These are phyloP conservation scores for Gnatocerus cornutus DNA, from an alignment of 2,888 invertebrate genomes.

Conservation along the genomic window DNA sequence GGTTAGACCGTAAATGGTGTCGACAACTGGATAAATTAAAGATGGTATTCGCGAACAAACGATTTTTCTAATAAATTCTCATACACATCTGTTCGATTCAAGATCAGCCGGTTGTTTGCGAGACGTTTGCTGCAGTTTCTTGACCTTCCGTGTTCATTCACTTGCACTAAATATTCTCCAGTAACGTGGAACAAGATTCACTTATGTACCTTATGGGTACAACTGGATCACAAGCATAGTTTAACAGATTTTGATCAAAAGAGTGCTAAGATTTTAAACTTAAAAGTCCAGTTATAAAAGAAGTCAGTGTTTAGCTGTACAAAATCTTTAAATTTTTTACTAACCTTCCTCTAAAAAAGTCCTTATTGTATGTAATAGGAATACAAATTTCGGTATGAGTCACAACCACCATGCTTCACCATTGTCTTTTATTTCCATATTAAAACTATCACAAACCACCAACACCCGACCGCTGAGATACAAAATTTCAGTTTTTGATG, in stretches of 20 bases:
- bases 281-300: too few relatives aligned
- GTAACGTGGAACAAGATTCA: constrained; percentile 46
- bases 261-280: too few relatives aligned
- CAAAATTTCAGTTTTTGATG: constrained; percentile 23
- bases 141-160: constrained; percentile 57
- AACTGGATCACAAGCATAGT: too few relatives aligned
- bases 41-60: constrained; percentile 28
- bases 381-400: constrained; percentile 64
- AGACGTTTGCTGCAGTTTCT: constrained; percentile 55
- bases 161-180: constrained; percentile 56
- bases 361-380: constrained; percentile 62
- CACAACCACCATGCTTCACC: constrained; percentile 65
- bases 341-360: constrained; percentile 61
- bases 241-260: too few relatives aligned
- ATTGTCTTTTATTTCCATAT: constrained; percentile 16
- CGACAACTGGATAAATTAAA: constrained; percentile 41
- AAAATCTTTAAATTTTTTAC: constrained; percentile 14
- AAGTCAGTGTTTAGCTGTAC: too few relatives aligned
- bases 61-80: constrained; percentile 36
- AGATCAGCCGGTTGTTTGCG: constrained; percentile 42
- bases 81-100: constrained; percentile 43
- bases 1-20: constrained; percentile 24
- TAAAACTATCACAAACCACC: constrained; percentile 22
- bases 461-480: constrained; percentile 24
- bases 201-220: constrained; percentile 35